These are phyloP conservation scores for Helobdella robusta DNA, from an alignment of 2,888 invertebrate species.

Conservation along the genomic window DNA sequence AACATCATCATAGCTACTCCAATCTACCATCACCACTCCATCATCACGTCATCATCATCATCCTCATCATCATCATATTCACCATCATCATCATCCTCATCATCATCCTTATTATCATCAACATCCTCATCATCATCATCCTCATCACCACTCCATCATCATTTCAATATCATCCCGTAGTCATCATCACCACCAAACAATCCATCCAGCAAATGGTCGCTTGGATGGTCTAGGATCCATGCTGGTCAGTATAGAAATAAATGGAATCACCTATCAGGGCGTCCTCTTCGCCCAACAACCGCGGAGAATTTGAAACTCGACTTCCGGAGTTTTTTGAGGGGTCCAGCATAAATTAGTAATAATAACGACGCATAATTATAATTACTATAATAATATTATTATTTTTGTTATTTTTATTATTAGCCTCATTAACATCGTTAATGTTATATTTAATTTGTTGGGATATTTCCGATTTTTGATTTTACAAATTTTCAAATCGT, in stretches of 20 bases:
- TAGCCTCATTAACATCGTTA: no score
- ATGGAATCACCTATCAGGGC: conserved; percentile 89
- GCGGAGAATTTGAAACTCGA: conserved; percentile 16
- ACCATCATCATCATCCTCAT: background rate
- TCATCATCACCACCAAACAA: background rate
- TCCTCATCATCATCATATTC: background rate
- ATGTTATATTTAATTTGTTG: no score
- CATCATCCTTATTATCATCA: background rate
- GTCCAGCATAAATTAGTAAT: no score
- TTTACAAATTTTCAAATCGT: no score
- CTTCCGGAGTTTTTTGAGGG: no score
- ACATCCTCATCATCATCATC: background rate
- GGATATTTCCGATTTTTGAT: no score
- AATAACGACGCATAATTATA: no score
- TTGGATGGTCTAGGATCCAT: conserved; percentile 73
- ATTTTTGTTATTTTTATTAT: no score
- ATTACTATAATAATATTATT: no score
- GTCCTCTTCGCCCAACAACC: conserved; percentile 62
- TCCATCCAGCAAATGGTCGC: conserved; percentile 62
- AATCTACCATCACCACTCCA: background rate
- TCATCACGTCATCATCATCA: background rate
- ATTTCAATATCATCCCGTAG: background rate
- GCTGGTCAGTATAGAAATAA: conserved; percentile 87
- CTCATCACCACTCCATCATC: background rate
- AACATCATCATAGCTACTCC: background rate